Percentiles rank a stretch among this genome's conserved stretches.
phyloP scores from a whole-genome alignment of 2,888 invertebrate species.

The Tipula vernalis region DNA sequence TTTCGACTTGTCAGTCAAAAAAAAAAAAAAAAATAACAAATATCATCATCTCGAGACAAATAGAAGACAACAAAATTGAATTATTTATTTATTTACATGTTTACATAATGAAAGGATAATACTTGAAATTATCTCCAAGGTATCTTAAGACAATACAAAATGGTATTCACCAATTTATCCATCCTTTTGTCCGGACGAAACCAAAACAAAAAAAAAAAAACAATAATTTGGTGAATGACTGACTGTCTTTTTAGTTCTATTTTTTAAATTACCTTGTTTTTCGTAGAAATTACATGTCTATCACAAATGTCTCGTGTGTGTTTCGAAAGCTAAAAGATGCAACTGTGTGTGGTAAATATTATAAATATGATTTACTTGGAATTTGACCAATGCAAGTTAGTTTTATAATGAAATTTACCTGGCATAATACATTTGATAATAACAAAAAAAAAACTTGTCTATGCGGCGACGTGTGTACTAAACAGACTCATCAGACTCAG shows the following conservation, averaged over 20 bases:
- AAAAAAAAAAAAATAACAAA: not conserved
- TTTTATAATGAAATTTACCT: too few species aligned
- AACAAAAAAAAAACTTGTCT: too few species aligned
- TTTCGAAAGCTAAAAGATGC: too few species aligned
- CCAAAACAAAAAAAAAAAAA: not conserved
- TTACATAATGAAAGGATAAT: not conserved
- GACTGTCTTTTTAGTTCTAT: not conserved
- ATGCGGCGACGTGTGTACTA: too few species aligned
- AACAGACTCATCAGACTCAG: too few species aligned
- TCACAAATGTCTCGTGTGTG: too few species aligned
- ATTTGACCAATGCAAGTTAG: too few species aligned
- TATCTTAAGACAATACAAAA: not conserved
- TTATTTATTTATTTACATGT: not conserved
- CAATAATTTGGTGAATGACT: not conserved
- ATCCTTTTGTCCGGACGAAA: not conserved
- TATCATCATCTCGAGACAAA: not conserved
- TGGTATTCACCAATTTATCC: not conserved
- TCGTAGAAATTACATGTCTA: not conserved
- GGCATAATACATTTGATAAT: too few species aligned
- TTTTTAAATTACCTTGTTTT: not conserved
- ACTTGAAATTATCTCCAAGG: not conserved
- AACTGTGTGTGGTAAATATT: too few species aligned
- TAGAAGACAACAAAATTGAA: not conserved
- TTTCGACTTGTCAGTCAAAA: not conserved
- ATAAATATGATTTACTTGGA: too few species aligned